These are phyloP conservation scores for Parasteatoda tepidariorum DNA, from an alignment of 1,140 invertebrate genomes.

Conservation along the genomic window DNA sequence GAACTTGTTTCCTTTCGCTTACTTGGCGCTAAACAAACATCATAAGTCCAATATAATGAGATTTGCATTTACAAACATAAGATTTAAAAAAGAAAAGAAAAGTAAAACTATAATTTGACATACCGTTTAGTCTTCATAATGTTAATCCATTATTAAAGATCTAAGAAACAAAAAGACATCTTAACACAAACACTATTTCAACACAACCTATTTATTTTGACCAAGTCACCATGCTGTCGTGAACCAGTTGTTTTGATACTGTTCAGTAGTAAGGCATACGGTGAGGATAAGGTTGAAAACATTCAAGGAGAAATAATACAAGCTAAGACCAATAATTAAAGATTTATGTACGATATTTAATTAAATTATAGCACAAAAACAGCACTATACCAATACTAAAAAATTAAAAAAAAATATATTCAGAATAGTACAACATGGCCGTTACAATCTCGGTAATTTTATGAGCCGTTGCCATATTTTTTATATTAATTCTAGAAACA, in stretches of 20 bases:
- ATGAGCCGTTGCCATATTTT: constrained; percentile 19
- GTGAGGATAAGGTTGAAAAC: constrained; percentile 4
- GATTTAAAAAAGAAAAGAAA: too few relatives aligned
- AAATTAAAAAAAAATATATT: constrained; percentile 48
- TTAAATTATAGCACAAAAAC: not conserved
- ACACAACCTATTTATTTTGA: constrained; percentile 60
- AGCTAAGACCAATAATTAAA: not conserved
- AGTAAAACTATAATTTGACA: too few relatives aligned
- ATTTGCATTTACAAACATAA: too few relatives aligned
- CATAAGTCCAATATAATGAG: too few relatives aligned
- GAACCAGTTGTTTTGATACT: constrained; percentile 59
- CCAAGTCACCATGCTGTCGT: constrained; percentile 58
- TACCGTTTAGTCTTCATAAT: not conserved
- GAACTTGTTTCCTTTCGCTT: not conserved
- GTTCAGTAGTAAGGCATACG: constrained; percentile 7
- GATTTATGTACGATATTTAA: not conserved
- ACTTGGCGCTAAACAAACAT: not conserved
- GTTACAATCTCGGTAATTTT: constrained; percentile 49
- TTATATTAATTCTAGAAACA: not conserved
- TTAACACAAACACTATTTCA: not conserved
- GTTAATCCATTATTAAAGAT: not conserved
- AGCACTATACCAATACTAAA: constrained; percentile 26
- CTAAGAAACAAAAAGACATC: constrained; percentile 28
- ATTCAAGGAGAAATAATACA: not conserved
- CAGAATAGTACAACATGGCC: constrained; percentile 51